Base-by-base conservation (phyloP, 2,888 invertebrate species). In the Itoplectis maculator region DNA sequence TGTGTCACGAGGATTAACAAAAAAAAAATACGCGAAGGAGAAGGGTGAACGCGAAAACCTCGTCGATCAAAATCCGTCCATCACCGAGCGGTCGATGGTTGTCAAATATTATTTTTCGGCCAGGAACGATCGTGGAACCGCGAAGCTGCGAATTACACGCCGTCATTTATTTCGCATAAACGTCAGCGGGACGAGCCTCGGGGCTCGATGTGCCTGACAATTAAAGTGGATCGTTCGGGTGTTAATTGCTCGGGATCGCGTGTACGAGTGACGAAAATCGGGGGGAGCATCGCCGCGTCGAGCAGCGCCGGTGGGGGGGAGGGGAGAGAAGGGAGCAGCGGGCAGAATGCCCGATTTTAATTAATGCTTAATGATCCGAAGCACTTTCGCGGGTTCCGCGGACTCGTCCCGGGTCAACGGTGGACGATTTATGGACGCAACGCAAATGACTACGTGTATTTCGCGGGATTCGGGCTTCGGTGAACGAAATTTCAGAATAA, bases 291-390 rank as follows among this genome's bases (percentile, higher is more conserved):
- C n/a, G 42, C 42, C 45, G 13, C 23, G 18, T 20, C 45, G 63
- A 68, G 13, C 18, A n/a, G 23, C 0, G n/a, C 6, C 1, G 9
- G 8, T 7, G 42, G 42, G 42, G 35, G 2, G 5, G 35, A 13
- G 23, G n/a, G 18, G 54, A 9, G 6, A 69, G 37, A 47, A 37
- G 56, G 11, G 47, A 61, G n/a, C 7, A 37, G 15, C 20, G 13
- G 18, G 23, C 49, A 73, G 47, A 23, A 66, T 29, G 75, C 76
- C 61, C 47, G 11, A 51, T 35, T 68, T 83, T 83, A 81, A 85
- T 79, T 69, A 85, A 68, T 68, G 40, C 69, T 49, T 51, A 63
- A 76, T 37, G 82, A 78, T 20, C 29, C 49, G 65, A 65, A 65
- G 37, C 54, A 42, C 49, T 66, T 61, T 61, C 13, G 18, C 61